Conservation (phyloP, 1,140 invertebrate genomes). For the Caenorhabditis remanei region DNA sequence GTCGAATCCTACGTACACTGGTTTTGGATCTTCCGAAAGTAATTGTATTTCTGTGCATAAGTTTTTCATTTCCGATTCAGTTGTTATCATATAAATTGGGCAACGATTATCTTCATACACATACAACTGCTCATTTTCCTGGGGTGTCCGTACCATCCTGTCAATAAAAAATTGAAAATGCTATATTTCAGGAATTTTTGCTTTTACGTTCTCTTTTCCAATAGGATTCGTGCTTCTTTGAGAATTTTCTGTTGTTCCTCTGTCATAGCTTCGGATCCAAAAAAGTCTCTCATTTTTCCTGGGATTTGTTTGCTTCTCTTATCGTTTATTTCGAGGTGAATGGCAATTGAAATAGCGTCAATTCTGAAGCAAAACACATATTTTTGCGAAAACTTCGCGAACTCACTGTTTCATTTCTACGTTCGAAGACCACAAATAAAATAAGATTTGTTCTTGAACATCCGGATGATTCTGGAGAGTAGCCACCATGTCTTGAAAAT, state of each 20-base stretch:
- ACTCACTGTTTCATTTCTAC: not conserved
- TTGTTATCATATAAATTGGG: constrained; percentile 14
- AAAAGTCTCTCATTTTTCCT: constrained; percentile 19
- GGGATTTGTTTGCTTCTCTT: not conserved
- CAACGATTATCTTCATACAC: not conserved
- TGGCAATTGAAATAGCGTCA: not conserved
- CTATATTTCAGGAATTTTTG: not conserved
- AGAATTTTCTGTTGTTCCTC: not conserved
- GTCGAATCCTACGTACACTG: constrained; percentile 32
- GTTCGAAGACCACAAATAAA: constrained; percentile 3
- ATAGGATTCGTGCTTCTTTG: not conserved
- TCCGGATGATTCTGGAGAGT: not conserved
- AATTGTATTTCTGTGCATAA: not conserved
- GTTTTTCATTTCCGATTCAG: constrained; percentile 3
- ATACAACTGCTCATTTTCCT: not conserved
- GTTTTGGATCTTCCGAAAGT: not conserved
- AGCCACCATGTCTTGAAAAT: constrained; percentile 10
- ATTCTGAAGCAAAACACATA: not conserved
- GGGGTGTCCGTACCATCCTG: not conserved
- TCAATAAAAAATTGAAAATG: not conserved
- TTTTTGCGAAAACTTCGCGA: not conserved
- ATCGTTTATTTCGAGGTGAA: not conserved
- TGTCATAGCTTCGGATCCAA: not conserved
- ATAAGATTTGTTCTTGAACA: not conserved
- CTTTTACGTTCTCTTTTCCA: constrained; percentile 8